Evolutionary conservation across 2,797 vertebrate species (phyloP).

Genomic region (Gadopsis bispinosus): DNA sequence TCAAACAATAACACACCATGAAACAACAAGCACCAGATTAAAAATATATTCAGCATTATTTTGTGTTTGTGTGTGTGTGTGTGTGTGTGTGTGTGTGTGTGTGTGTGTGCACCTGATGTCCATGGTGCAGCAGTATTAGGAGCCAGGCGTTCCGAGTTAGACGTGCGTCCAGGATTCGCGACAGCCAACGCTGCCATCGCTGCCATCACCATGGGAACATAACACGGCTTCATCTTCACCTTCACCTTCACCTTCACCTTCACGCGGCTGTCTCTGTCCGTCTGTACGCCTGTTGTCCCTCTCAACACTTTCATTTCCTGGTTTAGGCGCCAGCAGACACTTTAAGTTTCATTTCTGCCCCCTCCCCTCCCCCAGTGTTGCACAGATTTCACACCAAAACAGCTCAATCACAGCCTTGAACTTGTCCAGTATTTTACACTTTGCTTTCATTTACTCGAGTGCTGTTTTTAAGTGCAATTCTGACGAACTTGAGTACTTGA

Average conservation of each 20-base stretch:
- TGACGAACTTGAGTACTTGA: too few relatives aligned
- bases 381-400: not conserved
- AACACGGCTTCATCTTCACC: constrained; percentile 30
- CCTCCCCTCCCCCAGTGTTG: too few relatives aligned
- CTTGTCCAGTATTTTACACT: too few relatives aligned
- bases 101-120: not conserved
- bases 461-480: too few relatives aligned
- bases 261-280: not conserved
- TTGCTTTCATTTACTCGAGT: too few relatives aligned
- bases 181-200: not conserved
- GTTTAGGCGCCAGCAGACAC: not conserved
- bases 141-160: too few relatives aligned
- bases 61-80: not conserved
- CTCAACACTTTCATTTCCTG: constrained; percentile 18
- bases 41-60: not conserved
- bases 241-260: constrained; percentile 31
- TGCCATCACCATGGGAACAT: not conserved
- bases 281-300: not conserved
- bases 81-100: constrained; percentile 2
- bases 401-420: not conserved
- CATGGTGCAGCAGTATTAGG: too few relatives aligned
- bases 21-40: too few relatives aligned
- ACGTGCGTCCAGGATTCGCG: too few relatives aligned
- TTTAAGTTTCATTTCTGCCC: constrained; percentile 23
- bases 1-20: too few relatives aligned